These are phyloP conservation scores for Oxyura jamaicensis DNA, from an alignment of 2,113 vertebrate species.

Conservation along the genomic window DNA sequence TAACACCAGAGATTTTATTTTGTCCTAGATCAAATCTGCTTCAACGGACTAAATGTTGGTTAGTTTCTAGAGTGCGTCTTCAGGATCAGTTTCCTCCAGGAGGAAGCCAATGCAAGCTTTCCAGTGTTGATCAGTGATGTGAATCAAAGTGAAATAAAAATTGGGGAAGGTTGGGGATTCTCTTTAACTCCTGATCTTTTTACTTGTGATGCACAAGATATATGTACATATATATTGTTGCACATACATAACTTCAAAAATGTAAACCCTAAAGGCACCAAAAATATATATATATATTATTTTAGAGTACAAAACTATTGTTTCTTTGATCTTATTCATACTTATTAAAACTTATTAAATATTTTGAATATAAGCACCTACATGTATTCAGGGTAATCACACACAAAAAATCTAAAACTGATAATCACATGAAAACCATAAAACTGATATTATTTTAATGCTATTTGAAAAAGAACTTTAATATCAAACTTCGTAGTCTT, in stretches of 20 bases:
- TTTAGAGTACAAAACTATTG: not conserved
- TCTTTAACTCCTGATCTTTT: not conserved
- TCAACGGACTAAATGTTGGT: not conserved
- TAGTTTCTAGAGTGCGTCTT: not conserved
- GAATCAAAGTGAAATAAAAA: not conserved
- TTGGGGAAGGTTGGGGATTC: not conserved
- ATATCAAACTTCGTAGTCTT: not conserved
- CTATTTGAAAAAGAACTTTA: not conserved
- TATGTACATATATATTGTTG: not conserved
- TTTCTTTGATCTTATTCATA: not conserved
- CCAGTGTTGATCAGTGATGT: not conserved
- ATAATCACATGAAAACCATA: not conserved
- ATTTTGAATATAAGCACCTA: not conserved
- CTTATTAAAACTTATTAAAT: not conserved
- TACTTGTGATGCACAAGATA: not conserved
- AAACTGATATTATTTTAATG: not conserved
- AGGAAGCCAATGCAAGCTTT: not conserved
- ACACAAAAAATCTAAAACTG: not conserved
- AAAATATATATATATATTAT: not conserved
- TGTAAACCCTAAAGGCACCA: not conserved
- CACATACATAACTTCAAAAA: not conserved
- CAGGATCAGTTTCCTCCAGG: not conserved
- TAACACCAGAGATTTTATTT: not conserved
- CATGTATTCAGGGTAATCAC: not conserved
- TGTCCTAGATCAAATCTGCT: not conserved